phyloP scores from a whole-genome alignment of 1,140 invertebrate genomes.

The Apis dorsata region DNA sequence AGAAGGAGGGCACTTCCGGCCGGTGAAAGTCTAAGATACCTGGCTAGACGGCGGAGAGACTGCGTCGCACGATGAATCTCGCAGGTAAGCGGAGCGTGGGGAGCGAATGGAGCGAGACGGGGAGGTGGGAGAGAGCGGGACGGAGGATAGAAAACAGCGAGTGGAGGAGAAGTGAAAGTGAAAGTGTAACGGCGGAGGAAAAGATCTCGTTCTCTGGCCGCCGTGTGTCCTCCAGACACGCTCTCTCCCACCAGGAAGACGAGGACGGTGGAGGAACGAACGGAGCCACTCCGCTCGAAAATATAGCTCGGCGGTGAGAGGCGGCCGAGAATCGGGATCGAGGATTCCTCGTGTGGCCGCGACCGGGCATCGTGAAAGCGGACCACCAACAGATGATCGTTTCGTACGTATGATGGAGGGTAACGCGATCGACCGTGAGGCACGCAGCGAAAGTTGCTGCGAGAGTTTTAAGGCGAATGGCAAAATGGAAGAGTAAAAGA shows the following conservation, averaged over 20 bases:
- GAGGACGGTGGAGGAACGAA: constrained; percentile 12
- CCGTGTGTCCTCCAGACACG: constrained; percentile 50
- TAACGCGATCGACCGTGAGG: too few species aligned
- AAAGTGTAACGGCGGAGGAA: constrained; percentile 64
- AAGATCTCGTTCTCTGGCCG: constrained; percentile 52
- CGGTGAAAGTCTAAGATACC: constrained; percentile 67
- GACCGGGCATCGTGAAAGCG: constrained; percentile 32
- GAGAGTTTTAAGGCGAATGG: too few species aligned
- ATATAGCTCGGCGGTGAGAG: constrained; percentile 25
- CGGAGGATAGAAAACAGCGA: constrained; percentile 50
- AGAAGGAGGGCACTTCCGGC: constrained; percentile 55
- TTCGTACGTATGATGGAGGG: too few species aligned
- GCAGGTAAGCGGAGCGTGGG: constrained; percentile 12
- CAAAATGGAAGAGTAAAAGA: too few species aligned
- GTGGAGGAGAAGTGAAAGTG: constrained; percentile 62
- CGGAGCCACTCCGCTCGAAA: background rate
- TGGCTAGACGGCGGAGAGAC: constrained; percentile 64
- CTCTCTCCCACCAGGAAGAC: constrained; percentile 44
- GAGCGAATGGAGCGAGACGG: constrained; percentile 7
- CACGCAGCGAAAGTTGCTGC: background rate
- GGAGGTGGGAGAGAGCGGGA: background rate
- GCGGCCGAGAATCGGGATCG: constrained; percentile 42
- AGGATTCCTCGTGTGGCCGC: constrained; percentile 15
- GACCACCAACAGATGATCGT: too few species aligned
- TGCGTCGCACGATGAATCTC: constrained; percentile 66